phyloP scores from a whole-genome alignment of 2,113 vertebrate genomes.

The Notothenia rossii region DNA sequence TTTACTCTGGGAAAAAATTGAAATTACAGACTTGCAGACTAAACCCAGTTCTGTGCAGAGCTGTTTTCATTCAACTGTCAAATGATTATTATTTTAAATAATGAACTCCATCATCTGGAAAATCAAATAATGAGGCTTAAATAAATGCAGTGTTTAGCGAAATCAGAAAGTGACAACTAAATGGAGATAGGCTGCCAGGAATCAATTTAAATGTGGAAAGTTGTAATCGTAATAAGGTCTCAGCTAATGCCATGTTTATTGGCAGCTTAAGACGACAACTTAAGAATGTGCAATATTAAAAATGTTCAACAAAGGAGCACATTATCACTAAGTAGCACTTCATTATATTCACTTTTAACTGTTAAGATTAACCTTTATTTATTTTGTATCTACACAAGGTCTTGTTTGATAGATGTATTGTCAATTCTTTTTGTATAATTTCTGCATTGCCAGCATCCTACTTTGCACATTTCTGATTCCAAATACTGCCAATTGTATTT shows the following conservation, averaged over 20 bases:
- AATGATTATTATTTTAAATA: slow-evolving; percentile 6
- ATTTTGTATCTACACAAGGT: background rate
- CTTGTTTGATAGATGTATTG: background rate
- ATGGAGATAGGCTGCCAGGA: background rate
- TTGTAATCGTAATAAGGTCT: slow-evolving; percentile 17
- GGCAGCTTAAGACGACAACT: background rate
- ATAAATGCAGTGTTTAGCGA: background rate
- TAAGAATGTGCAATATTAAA: background rate
- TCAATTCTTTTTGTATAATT: background rate
- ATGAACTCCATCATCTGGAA: slow-evolving; percentile 23
- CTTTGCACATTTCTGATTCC: background rate
- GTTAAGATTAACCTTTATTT: background rate
- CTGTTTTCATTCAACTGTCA: slow-evolving; percentile 23
- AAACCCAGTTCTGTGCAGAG: background rate
- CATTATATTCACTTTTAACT: background rate
- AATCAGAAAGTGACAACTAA: slow-evolving; percentile 18
- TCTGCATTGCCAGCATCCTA: background rate
- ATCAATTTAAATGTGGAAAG: background rate
- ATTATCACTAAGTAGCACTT: background rate
- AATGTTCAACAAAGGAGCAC: background rate
- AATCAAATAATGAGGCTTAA: slow-evolving; percentile 8
- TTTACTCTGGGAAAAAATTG: background rate
- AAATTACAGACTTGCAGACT: background rate
- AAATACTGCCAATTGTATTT: background rate
- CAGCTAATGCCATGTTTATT: slow-evolving; percentile 13